phyloP scores from a whole-genome alignment of 2,113 vertebrate species.

The Oxygymnocypris stewartii region DNA sequence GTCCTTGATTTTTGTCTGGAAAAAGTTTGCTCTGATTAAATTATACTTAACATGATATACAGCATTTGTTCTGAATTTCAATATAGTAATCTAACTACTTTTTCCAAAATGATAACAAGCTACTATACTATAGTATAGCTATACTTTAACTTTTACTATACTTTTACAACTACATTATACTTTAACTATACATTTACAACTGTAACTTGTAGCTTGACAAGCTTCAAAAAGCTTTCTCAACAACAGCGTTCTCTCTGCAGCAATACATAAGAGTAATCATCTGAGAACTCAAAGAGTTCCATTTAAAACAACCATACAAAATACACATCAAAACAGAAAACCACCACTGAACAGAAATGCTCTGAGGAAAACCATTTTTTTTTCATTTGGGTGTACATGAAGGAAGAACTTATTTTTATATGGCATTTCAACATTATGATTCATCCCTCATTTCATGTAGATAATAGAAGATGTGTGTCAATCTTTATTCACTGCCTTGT shows the following conservation, averaged over 20 bases:
- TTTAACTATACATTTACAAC: neutral
- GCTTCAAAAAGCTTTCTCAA: neutral
- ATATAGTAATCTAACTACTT: neutral
- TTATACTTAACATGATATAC: neutral
- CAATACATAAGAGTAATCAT: neutral
- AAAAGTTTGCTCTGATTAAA: neutral
- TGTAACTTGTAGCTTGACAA: neutral
- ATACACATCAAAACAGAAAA: constrained; percentile 9
- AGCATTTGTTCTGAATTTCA: neutral
- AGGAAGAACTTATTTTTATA: neutral
- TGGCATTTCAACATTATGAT: constrained; percentile 42
- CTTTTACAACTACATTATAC: neutral
- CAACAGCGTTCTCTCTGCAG: neutral
- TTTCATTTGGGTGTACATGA: neutral
- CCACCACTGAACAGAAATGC: neutral
- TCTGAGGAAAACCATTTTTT: neutral
- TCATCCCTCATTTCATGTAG: constrained; percentile 39
- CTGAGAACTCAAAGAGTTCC: neutral
- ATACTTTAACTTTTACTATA: neutral
- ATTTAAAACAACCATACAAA: constrained; percentile 11
- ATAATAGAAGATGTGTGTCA: constrained; percentile 45
- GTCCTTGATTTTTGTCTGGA: neutral
- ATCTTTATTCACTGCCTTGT: constrained; percentile 19
- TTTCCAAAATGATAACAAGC: neutral
- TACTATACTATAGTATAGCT: neutral